Evolutionary conservation across 2,888 invertebrate genomes (phyloP).

Genomic region (Dorcus hopei): DNA sequence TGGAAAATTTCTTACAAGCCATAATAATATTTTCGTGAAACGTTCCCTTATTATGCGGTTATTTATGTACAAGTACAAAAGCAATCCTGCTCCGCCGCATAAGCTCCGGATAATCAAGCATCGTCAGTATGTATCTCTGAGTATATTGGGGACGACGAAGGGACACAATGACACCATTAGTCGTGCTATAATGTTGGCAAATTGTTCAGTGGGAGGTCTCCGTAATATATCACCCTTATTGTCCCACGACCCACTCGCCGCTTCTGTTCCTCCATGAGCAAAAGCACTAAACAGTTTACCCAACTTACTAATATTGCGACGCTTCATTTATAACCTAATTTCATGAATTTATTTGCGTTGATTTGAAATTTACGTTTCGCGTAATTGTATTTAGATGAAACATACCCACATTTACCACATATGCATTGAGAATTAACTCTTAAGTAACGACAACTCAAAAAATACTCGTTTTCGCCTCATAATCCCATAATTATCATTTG

Average conservation of each 20-base stretch:
- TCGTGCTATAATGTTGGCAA: slow-evolving; percentile 50
- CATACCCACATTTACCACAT: no score
- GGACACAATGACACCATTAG: slow-evolving; percentile 48
- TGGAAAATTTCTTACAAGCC: no score
- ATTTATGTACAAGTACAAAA: no score
- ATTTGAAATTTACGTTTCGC: background rate
- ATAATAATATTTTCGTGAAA: no score
- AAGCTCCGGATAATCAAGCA: slow-evolving; percentile 7
- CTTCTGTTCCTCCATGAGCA: slow-evolving; percentile 5
- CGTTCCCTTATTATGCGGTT: no score
- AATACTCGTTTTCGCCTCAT: no score
- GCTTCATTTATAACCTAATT: slow-evolving; percentile 12
- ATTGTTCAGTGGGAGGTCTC: slow-evolving; percentile 51
- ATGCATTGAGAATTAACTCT: no score
- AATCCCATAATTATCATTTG: no score
- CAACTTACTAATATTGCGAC: background rate
- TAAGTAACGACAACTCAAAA: no score
- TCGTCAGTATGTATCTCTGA: slow-evolving; percentile 14
- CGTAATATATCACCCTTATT: slow-evolving; percentile 46
- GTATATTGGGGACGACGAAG: slow-evolving; percentile 17
- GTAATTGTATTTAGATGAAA: no score
- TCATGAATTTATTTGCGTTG: slow-evolving; percentile 13
- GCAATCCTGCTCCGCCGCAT: no score
- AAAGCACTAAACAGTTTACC: slow-evolving; percentile 12
- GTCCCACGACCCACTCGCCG: slow-evolving; percentile 36